Base-by-base conservation (phyloP, 2,797 vertebrate genomes). In the Melanotaenia pygmaea region DNA sequence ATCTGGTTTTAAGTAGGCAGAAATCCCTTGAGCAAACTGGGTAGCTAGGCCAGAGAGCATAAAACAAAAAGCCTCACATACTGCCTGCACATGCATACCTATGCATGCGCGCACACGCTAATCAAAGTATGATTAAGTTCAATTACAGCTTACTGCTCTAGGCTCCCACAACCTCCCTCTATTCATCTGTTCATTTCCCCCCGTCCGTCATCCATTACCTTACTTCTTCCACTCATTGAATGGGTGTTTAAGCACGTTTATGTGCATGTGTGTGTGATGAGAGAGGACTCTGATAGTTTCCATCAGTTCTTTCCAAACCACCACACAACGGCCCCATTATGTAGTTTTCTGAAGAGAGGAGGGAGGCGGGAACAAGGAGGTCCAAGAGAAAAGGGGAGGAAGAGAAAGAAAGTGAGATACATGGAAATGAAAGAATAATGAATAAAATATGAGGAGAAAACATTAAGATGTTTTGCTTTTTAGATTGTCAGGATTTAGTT, bases 301-400 rank as follows among this genome's bases (percentile, higher is more conserved):
- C 91, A 91, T 92, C 80, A 73, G 86, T 76, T 85, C 82, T 65
- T 84, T 92, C 89, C 91, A 93, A 91, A 89, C 87, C 89, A 65
- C 86, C 86, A 84, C 87, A 92, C 91, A 92, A 90, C 89, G 77
- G 81, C 74, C 70, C 90, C 88, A 92, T 93, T 93, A 93, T 93
- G 89, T 71, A 86, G 87, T 85, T 81, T 81, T 82, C 74, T 79
- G 84, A 70, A 83, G 72, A 45, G 84, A 88, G 69, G 65, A 71
- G 70, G 76, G 85, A 80, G 74, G 83, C 70, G 80, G 70, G 70
- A 69, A 40, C 20, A 51, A 54, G 74, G 63, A 74, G 70, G 59
- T 51, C 37, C 37, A 50, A 79, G 28, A 30, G 51, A 30, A 67
- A 26, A 70, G 68, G 59, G 26, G 43, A 66, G 62, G 45, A 73